These are phyloP conservation scores for Coilia nasus DNA, from an alignment of 2,797 vertebrate species.

Conservation along the genomic window DNA sequence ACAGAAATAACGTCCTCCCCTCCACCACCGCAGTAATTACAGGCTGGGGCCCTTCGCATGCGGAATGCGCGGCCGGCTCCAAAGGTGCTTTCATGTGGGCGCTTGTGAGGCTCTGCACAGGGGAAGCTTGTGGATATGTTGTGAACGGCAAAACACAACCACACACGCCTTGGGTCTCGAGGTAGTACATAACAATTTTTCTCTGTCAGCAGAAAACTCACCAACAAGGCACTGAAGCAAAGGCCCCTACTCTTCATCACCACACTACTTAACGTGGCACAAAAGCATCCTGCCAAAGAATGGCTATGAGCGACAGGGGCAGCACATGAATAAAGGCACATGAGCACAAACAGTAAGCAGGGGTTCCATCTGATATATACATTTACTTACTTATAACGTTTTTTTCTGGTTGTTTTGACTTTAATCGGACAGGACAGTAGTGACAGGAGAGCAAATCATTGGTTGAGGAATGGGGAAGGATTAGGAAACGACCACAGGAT, in stretches of 20 bases:
- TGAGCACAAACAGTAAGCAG: not conserved
- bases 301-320: not conserved
- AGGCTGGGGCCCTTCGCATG: not conserved
- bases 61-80: not conserved
- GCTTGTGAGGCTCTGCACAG: not conserved
- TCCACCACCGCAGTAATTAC: not conserved
- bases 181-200: not conserved
- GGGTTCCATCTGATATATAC: too few relatives aligned
- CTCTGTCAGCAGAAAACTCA: not conserved
- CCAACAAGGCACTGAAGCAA: not conserved
- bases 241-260: not conserved
- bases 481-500: too few relatives aligned
- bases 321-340: not conserved
- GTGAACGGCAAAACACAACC: not conserved
- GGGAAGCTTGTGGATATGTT: not conserved
- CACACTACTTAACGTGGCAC: not conserved
- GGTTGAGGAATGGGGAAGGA: too few relatives aligned
- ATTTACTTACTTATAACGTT: too few relatives aligned
- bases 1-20: not conserved
- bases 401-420: too few relatives aligned
- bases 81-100: not conserved
- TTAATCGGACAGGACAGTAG: too few relatives aligned
- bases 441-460: too few relatives aligned
- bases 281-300: not conserved
- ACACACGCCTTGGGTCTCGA: not conserved